Base-by-base conservation (phyloP, 2,113 vertebrate genomes). In the Sinocyclocheilus anshuiensis region DNA sequence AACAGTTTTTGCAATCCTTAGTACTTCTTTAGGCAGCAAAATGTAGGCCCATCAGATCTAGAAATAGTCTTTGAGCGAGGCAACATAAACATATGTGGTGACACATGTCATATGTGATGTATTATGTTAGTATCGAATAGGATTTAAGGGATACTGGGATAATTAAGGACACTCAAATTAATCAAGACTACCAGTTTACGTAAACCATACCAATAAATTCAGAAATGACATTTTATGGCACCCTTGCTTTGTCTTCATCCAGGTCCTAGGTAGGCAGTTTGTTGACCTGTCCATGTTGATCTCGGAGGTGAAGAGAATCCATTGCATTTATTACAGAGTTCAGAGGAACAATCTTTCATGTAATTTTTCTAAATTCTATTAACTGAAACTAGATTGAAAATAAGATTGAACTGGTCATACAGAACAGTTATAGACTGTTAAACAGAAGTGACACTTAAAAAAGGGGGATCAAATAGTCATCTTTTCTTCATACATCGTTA, bases 281-380 rank as follows among this genome's bases (percentile, higher is more conserved):
- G 20, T 77, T 87, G 82, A 96, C 96, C 95, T 95, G 90, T 96
- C 93, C 93, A 96, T 89, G 42, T 42, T 42, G 42, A 42, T 42
- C 67, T 91, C 92, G 63, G 92, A 86, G 0, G 92, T 92, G 74
- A 97, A 81, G 0, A 95, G 92, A 76, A 96, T 91, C 95, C 94
- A 96, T 82, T 48, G 4, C 90, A 96, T 90, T 12, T 22, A 42
- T 83, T 24, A 10, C 94, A 94, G 0, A 92, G 67, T 24, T 20
- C 94, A 94, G 0, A 92, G 76, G 72, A 82, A 39, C 18, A 45
- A 24, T 77, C 83, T 36, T 59, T 20, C 36, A 0, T n/a, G n/a
- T n/a, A 4, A 61, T 63, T 63, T 61, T 39, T 39, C 1, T 0
- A 24, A n/a, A 39, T 15, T 22, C 26, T 59, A 3, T 24, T 22